phyloP scores from a whole-genome alignment of 2,797 vertebrate genomes.

The Rhinichthys osculus region DNA sequence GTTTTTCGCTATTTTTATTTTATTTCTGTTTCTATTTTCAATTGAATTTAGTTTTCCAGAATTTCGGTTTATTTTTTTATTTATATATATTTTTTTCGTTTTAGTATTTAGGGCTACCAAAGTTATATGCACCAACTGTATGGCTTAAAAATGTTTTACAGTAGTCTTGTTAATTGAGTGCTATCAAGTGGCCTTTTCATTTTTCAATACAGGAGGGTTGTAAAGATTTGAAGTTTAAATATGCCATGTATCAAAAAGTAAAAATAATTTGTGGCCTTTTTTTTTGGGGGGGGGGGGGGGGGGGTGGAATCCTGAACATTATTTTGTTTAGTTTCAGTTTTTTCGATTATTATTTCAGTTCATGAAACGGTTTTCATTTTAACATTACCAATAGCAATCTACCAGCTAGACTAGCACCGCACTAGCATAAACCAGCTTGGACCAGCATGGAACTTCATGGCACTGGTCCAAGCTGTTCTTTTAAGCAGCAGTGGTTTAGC shows the following conservation, averaged over 20 bases:
- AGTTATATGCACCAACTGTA: not conserved
- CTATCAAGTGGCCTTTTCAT: not conserved
- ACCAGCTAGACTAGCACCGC: not conserved
- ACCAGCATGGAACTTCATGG: no score
- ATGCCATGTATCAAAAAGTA: not conserved
- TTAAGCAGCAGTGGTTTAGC: not conserved
- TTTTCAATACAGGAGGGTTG: not conserved
- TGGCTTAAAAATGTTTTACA: not conserved
- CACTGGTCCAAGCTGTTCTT: not conserved
- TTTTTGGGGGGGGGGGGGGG: no score
- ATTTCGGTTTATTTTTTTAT: not conserved
- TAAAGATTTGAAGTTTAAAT: not conserved
- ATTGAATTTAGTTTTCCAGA: not conserved
- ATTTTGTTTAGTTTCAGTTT: not conserved
- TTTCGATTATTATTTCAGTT: not conserved
- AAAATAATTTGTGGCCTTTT: not conserved
- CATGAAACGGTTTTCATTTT: not conserved
- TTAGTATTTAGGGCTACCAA: not conserved
- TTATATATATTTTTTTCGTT: not conserved
- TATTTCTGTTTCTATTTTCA: not conserved
- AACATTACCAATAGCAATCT: not conserved
- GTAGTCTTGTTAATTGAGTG: not conserved
- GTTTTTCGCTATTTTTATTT: no score
- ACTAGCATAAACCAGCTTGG: no score
- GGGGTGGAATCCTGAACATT: not conserved